These are phyloP conservation scores for Odontamblyopus rebecca DNA, from an alignment of 2,797 vertebrate genomes.

Conservation along the genomic window DNA sequence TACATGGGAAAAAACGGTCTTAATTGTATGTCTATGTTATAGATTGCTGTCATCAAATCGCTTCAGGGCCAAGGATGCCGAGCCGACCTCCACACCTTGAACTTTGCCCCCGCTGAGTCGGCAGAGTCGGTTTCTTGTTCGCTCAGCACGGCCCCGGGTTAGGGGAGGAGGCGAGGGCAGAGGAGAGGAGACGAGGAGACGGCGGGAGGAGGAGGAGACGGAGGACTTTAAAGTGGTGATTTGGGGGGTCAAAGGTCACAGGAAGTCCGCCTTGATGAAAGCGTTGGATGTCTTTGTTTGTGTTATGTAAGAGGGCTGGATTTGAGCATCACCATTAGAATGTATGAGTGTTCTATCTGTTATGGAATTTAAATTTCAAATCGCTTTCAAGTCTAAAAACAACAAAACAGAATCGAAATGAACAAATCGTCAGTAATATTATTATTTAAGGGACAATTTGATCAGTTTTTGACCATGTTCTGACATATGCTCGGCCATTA, in stretches of 20 bases:
- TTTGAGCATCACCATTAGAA: background rate
- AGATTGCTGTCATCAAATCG: slow-evolving; percentile 38
- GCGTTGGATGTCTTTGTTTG: slow-evolving; percentile 4
- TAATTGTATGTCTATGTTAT: background rate
- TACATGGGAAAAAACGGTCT: too few species aligned
- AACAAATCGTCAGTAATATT: too few species aligned
- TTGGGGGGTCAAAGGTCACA: slow-evolving; percentile 44
- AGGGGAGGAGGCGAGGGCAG: background rate
- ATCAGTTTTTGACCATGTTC: too few species aligned
- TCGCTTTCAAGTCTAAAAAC: too few species aligned
- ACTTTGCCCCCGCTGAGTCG: slow-evolving; percentile 46
- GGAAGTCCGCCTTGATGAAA: slow-evolving; percentile 41
- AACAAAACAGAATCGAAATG: too few species aligned
- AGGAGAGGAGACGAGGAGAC: background rate
- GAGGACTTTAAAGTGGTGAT: slow-evolving; percentile 30
- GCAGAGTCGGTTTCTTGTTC: slow-evolving; percentile 51
- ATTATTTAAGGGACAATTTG: too few species aligned
- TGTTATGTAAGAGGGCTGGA: background rate
- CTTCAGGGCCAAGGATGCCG: slow-evolving; percentile 42
- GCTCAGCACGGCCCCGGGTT: slow-evolving; percentile 53
- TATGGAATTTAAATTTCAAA: too few species aligned
- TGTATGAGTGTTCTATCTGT: too few species aligned
- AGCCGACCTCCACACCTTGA: slow-evolving; percentile 51
- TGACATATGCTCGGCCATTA: too few species aligned
- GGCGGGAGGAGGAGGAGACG: background rate